Evolutionary conservation across 1,140 invertebrate species (phyloP), one percentile per base, ranked within the genome.

Genomic region (Melipona quadrifasciata): DNA sequence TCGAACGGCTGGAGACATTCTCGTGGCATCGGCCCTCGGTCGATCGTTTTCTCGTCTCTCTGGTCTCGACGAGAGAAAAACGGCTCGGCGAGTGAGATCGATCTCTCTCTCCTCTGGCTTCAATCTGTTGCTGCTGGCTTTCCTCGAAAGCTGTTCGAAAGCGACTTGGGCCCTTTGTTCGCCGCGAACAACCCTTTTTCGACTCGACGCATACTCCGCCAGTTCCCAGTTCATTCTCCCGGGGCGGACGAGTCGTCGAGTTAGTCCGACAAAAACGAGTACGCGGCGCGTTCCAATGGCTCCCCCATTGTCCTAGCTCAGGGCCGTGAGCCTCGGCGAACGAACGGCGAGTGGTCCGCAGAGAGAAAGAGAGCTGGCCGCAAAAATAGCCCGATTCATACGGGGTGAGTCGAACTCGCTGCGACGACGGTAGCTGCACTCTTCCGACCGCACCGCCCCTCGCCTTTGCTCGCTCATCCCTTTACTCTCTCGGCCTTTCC

Each of bases 401-500:
- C 24, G 65, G 21, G 47, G 31, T 55, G 61, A 64, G 31, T 10
- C 80, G 57, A 39, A 71, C 27, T 11, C 64, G 80, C 12, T 19
- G 51, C 19, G 21, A 47, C 19, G 21, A 47, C 12, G 70, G 70
- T 72, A 51, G 76, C 53, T 19, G 71, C 70, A 34, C 78, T 74
- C 5, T 27, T 72, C 73, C 47, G 80, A 27, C 64, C 19, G 11
- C 12, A 12, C 10, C 34, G 39, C 5, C 3, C 12, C 58, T 11
- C 24, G 21, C 10, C 21, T 21, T 11, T 21, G 11, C 58, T 11
- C 24, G 14, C 67, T 73, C 64, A 19, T 79, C 57, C 84, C 82
- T 61, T 78, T 34, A 24, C 21, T 12, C 68, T 71, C 39, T 47
- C 39, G 79, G 61, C 65, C 21, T 24, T 80, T 87, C 85, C 87